Evolutionary conservation across 37 sponge, comb jelly and placozoan species (phyloP), one percentile per base, ranked within the genome.

Genomic region (Haliclona indistincta): DNA sequence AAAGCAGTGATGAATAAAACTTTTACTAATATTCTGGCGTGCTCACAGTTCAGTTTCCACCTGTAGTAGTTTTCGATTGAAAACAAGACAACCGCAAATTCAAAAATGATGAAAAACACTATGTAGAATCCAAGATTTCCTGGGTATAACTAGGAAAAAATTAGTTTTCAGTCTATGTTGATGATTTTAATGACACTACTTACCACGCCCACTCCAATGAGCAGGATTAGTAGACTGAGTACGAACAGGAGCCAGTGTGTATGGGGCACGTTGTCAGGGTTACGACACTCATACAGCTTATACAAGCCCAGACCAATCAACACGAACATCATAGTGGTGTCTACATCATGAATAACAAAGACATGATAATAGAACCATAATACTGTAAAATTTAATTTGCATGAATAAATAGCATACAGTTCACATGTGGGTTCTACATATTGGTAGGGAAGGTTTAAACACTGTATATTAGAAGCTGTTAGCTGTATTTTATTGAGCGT

Each of bases 311-410:
- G 68, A 2, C 75, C 79, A 40, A 81, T 87, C 52, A 97, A 67
- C 6, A 91, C 68, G 51, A 78, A 95, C 91, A 95, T 91, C 81
- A 88, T 88, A 39, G 96, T 77, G 37, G 86, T 87, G 67, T 95
- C 94, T 84, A 35, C 19, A n/a, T 8, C 44, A 19, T 29, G 67
- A 34, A 22, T 29, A 28, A 28, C 40, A 13, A 4, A 4, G 8
- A 25, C 40, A 11, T 38, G 40, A 8, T 22, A 22, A 23, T 38
- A 60, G 23, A 60, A 17, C 11, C 52, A 49, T 49, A 17, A 49
- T 49, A 11, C 11, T 11, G 11, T 49, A 55, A 28, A 3, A 23
- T 28, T 28, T 55, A 23, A 55, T n/a, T n/a, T n/a, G n/a, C n/a
- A n/a, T n/a, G n/a, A n/a, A n/a, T n/a, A n/a, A n/a, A n/a, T n/a